Conservation (phyloP, 2,797 vertebrate species). For the Parauchenoglanis ngamensis region DNA sequence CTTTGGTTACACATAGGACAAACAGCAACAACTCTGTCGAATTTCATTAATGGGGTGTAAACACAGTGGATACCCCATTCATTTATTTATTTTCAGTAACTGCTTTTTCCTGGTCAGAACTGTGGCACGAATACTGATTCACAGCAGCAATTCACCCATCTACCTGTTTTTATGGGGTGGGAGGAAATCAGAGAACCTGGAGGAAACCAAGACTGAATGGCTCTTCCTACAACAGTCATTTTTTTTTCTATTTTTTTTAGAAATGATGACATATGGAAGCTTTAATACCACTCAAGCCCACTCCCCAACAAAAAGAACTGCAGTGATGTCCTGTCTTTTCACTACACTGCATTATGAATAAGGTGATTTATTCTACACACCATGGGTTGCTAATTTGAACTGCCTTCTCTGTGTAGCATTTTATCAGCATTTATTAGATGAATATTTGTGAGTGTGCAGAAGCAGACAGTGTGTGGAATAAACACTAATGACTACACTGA, state of each 20-base stretch:
- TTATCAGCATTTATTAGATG: slow-evolving; percentile 11
- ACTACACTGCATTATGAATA: too few relatives aligned
- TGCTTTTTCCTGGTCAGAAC: neutral
- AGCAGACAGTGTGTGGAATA: slow-evolving; percentile 35
- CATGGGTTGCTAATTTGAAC: neutral
- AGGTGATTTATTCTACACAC: neutral
- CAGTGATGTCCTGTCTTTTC: neutral
- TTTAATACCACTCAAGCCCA: neutral
- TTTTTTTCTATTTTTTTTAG: too few relatives aligned
- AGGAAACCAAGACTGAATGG: neutral
- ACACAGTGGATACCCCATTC: neutral
- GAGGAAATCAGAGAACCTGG: neutral
- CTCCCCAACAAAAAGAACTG: neutral
- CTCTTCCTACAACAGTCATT: neutral
- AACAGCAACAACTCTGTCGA: neutral
- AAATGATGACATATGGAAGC: neutral
- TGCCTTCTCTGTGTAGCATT: slow-evolving; percentile 14
- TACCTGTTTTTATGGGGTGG: neutral
- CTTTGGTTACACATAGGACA: neutral
- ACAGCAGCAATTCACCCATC: neutral
- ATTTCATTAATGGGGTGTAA: neutral
- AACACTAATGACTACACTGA: neutral
- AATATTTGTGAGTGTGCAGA: slow-evolving; percentile 22
- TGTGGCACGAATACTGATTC: neutral
- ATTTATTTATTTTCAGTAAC: neutral